phyloP scores from a whole-genome alignment of 2,888 invertebrate genomes.

The Clunio marinus region DNA sequence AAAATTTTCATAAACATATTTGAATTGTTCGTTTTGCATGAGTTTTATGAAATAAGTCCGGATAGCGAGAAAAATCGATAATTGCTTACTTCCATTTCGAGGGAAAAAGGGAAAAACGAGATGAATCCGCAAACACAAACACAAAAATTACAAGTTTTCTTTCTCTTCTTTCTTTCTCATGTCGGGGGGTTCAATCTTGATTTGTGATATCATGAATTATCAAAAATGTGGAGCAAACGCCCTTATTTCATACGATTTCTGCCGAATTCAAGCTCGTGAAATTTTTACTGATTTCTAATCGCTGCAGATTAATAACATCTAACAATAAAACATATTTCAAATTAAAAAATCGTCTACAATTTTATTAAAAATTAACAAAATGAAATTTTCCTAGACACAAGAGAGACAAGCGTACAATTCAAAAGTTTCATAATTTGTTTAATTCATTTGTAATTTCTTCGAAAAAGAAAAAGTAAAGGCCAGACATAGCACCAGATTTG shows the following conservation, averaged over 20 bases:
- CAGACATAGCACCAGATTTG: constrained; percentile 81
- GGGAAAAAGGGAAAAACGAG: not conserved
- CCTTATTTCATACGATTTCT: not conserved
- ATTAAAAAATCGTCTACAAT: not conserved
- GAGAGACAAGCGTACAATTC: not conserved
- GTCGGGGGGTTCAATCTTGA: constrained; percentile 3
- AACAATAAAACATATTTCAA: not conserved
- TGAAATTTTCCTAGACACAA: not conserved
- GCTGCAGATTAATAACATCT: not conserved
- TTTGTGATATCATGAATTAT: not conserved
- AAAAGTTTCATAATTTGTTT: constrained; percentile 19
- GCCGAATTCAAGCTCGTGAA: not conserved
- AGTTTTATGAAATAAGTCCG: too few species aligned
- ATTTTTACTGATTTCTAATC: not conserved
- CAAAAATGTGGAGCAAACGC: not conserved
- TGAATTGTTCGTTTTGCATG: too few species aligned
- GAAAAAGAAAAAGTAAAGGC: constrained; percentile 83
- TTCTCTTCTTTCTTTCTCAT: not conserved
- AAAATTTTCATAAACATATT: too few species aligned
- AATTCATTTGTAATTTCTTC: constrained; percentile 58
- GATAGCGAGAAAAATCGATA: constrained; percentile 5
- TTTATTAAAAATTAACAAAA: not conserved
- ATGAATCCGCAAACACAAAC: constrained; percentile 10
- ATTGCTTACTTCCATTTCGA: not conserved
- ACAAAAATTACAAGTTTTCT: not conserved